Percentiles rank a stretch among this genome's conserved stretches.
Evolutionary conservation across 2,888 invertebrate genomes (phyloP).

Genomic region (Altica lythri): DNA sequence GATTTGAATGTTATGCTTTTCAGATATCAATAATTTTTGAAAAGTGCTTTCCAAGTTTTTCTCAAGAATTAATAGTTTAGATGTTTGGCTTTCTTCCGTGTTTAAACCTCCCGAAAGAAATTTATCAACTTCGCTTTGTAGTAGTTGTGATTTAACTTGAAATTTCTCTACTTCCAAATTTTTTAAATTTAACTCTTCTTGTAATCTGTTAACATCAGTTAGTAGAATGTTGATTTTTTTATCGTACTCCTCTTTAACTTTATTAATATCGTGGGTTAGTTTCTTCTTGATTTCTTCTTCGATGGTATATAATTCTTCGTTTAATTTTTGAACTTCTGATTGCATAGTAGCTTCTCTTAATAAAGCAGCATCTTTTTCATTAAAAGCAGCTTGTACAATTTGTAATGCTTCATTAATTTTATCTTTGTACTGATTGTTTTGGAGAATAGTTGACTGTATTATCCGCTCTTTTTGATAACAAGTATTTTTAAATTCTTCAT

Average conservation of each 20-base stretch:
- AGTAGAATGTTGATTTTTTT: conserved; percentile 64
- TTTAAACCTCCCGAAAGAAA: conserved; percentile 53
- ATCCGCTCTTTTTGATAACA: conserved; percentile 54
- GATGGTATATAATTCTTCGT: conserved; percentile 60
- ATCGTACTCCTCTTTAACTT: conserved; percentile 63
- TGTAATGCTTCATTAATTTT: conserved; percentile 65
- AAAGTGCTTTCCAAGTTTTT: conserved; percentile 64
- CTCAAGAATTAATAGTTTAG: conserved; percentile 59
- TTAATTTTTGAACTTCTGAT: conserved; percentile 61
- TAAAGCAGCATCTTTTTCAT: conserved; percentile 63
- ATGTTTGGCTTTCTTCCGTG: conserved; percentile 47
- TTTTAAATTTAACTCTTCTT: conserved; percentile 64
- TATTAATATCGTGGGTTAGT: conserved; percentile 64
- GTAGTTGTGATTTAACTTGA: conserved; percentile 61
- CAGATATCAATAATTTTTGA: conserved; percentile 64
- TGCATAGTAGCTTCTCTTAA: conserved; percentile 57
- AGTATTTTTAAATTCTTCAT: conserved; percentile 54
- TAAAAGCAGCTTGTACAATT: conserved; percentile 62
- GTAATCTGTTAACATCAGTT: conserved; percentile 62
- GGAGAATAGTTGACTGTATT: conserved; percentile 51
- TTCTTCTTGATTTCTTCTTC: conserved; percentile 63
- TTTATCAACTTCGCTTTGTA: conserved; percentile 61
- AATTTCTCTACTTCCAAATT: conserved; percentile 61
- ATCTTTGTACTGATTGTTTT: conserved; percentile 59
- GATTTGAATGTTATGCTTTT: conserved; percentile 63